Evolutionary conservation across 2,113 vertebrate species (phyloP).

Genomic region (Cricetomys ansorgei): DNA sequence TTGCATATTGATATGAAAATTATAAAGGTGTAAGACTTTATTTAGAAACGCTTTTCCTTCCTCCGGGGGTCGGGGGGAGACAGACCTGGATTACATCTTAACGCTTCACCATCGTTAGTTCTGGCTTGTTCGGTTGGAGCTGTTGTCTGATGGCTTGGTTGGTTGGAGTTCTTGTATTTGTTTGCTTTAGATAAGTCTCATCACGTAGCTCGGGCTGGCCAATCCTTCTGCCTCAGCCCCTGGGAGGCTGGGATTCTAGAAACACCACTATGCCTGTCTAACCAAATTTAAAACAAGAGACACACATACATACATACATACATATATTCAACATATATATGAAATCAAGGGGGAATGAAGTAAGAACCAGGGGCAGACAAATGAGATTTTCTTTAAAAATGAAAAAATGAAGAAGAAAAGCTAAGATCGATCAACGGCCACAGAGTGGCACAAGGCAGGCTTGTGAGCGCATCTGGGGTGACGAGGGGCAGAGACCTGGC

Average conservation of each 20-base stretch:
- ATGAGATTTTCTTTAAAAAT: background rate
- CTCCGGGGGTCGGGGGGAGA: background rate
- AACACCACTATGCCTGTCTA: background rate
- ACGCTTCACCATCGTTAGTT: background rate
- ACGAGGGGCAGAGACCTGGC: background rate
- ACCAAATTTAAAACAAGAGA: slow-evolving; percentile 1
- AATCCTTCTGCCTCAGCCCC: background rate
- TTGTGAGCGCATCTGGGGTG: slow-evolving; percentile 5
- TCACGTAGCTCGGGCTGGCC: background rate
- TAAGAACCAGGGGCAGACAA: background rate
- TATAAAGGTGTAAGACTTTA: background rate
- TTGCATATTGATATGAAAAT: background rate
- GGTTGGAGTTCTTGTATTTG: background rate
- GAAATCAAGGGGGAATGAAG: background rate
- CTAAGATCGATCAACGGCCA: background rate
- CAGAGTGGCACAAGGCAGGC: background rate
- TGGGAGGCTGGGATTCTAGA: background rate
- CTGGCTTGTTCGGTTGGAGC: background rate
- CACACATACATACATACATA: too few species aligned
- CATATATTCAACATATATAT: background rate
- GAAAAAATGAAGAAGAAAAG: background rate
- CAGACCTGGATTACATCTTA: background rate
- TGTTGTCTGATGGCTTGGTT: background rate
- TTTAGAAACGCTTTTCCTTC: too few species aligned
- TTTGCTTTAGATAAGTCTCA: background rate